Percentiles rank a stretch among this genome's conserved stretches.
Evolutionary conservation across 2,113 vertebrate species (phyloP).

Genomic region (Bubalus kerabau): DNA sequence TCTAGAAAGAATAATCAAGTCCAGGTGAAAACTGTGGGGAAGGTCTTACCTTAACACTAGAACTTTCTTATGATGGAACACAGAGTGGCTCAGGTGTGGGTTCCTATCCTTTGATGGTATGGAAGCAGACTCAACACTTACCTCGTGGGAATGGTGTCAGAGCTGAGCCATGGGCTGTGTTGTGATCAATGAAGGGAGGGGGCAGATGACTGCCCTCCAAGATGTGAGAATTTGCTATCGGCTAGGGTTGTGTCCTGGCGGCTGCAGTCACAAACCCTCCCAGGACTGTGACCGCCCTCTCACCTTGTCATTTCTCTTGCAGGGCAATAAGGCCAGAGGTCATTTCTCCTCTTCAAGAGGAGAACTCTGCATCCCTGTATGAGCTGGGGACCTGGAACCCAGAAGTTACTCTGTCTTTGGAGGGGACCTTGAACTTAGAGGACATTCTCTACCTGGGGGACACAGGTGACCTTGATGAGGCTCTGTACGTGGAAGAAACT

Average conservation of each 20-base stretch:
- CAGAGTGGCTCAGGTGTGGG: background rate
- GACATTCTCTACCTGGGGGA: slow-evolving; percentile 60
- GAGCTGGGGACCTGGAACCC: background rate
- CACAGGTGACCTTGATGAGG: slow-evolving; percentile 35
- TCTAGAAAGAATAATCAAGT: background rate
- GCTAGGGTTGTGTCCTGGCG: background rate
- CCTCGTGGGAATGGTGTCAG: background rate
- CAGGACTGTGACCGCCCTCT: slow-evolving; percentile 27
- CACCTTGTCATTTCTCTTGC: slow-evolving; percentile 42
- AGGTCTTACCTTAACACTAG: background rate
- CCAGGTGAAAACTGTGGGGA: background rate
- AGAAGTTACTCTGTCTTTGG: slow-evolving; percentile 41
- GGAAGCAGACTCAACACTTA: background rate
- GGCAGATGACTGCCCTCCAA: background rate
- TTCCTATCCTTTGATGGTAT: background rate
- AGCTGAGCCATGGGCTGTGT: background rate
- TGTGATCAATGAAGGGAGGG: background rate
- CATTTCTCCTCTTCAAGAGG: slow-evolving; percentile 52
- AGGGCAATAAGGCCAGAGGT: slow-evolving; percentile 23
- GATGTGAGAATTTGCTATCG: background rate
- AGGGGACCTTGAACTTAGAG: slow-evolving; percentile 58
- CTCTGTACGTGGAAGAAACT: slow-evolving; percentile 15
- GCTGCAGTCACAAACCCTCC: background rate
- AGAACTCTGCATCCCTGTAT: background rate
- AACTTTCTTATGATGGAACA: background rate